These are phyloP conservation scores for Argentina silus DNA, from an alignment of 2,797 vertebrate species.

Conservation along the genomic window DNA sequence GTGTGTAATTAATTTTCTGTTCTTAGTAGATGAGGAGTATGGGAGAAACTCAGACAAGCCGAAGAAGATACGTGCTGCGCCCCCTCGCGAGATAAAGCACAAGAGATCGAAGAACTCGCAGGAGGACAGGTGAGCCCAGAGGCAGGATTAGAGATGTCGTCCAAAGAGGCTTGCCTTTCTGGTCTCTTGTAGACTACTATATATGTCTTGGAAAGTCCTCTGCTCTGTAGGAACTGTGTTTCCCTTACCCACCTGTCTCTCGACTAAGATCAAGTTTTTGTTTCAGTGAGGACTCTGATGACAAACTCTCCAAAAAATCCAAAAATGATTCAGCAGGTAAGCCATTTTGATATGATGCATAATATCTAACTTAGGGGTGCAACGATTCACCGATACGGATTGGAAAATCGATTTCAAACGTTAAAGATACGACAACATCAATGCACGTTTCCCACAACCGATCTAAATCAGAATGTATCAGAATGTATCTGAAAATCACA, in stretches of 20 bases:
- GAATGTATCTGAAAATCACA: no score
- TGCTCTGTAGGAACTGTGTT: background rate
- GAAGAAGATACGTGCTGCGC: slow-evolving; percentile 91
- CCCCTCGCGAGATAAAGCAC: slow-evolving; percentile 91
- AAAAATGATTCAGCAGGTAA: slow-evolving; percentile 97
- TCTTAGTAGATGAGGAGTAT: slow-evolving; percentile 89
- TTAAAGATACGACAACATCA: no score
- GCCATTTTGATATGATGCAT: background rate
- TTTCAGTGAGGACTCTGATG: slow-evolving; percentile 94
- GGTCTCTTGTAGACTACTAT: background rate
- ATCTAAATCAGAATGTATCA: no score
- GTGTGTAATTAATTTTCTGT: background rate
- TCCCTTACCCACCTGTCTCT: background rate
- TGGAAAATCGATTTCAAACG: no score
- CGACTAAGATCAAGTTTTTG: background rate
- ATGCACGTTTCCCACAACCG: no score
- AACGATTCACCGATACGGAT: no score
- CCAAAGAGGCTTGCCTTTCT: background rate
- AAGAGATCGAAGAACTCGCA: slow-evolving; percentile 96
- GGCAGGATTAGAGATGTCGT: background rate
- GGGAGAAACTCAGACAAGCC: slow-evolving; percentile 88
- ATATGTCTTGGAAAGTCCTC: no score
- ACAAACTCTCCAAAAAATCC: slow-evolving; percentile 95
- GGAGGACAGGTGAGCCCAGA: slow-evolving; percentile 88
- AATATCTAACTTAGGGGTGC: no score